Evolutionary conservation across 2,797 vertebrate species (phyloP), one percentile per base, ranked within the genome.

Genomic region (Acipenser ruthenus): DNA sequence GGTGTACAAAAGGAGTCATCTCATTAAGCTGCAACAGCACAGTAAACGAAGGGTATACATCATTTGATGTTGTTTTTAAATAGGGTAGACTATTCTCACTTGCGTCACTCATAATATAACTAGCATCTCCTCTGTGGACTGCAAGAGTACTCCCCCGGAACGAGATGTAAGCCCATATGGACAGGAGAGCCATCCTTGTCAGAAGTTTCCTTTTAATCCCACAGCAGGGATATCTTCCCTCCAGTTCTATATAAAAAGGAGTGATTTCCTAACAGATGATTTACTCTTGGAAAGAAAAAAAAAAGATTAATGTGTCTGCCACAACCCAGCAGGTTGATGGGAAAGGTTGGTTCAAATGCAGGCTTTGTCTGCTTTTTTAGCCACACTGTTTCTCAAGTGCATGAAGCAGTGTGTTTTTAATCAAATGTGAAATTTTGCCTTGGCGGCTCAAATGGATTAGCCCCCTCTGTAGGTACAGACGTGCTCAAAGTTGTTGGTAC

Each of bases 251-350:
- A 4, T 51, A 62, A 64, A 73, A 86, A 77, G 83, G 77, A 87
- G 82, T 82, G 78, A 79, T 82, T 84, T 86, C 79, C 81, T 83
- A 82, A 78, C 74, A 85, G 83, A 65, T 70, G 83, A 86, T 84
- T 75, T 81, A 83, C 56, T 59, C 76, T 70, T 70, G 60, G 79
- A 70, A 69, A 71, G 65, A 69, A 37, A 65, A 74, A 63, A 65
- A 71, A 73, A 72, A 84, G 77, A 79, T 84, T 79, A 81, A 79
- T 84, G 83, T 74, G 75, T 77, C 73, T 83, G 74, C 77, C 77
- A 83, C 73, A 50, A 65, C 77, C 66, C 67, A 0, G 6, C 75
- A 79, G 80, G 78, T 76, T 78, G 75, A 69, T 62, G 60, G 76
- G 78, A 73, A 71, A 75, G 72, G 69, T 71, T 71, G 51, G 65